Evolutionary conservation across 2,888 invertebrate genomes (phyloP).

Genomic region (Slavum lentiscoides): DNA sequence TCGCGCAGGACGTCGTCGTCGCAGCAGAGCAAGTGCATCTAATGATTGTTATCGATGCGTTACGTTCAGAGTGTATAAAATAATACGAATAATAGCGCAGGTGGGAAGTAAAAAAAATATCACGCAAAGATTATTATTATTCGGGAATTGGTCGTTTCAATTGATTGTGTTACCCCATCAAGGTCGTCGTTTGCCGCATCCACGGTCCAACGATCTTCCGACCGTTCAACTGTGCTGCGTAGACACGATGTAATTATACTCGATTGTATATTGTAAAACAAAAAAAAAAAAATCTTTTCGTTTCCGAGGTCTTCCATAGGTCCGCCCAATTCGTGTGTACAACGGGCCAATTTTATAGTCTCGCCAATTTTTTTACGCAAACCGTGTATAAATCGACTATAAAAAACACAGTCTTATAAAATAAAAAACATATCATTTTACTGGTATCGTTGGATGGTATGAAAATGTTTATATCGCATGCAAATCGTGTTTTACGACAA

Average conservation of each 20-base stretch:
- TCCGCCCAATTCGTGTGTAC: too few species aligned
- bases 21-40: not conserved
- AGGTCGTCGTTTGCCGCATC: slow-evolving; percentile 28
- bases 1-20: not conserved
- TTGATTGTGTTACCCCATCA: slow-evolving; percentile 37
- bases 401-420: too few species aligned
- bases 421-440: too few species aligned
- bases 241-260: too few species aligned
- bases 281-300: not conserved
- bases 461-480: too few species aligned
- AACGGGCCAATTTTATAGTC: too few species aligned
- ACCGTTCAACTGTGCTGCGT: slow-evolving; percentile 27
- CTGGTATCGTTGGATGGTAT: too few species aligned
- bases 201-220: slow-evolving; percentile 46
- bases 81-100: not conserved
- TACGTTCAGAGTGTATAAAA: not conserved
- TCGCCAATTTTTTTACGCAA: too few species aligned
- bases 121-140: not conserved
- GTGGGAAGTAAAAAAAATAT: not conserved
- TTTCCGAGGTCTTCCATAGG: not conserved
- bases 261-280: not conserved
- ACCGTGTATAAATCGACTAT: too few species aligned
- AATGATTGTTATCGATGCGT: slow-evolving; percentile 14
- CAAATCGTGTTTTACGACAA: too few species aligned
- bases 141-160: slow-evolving; percentile 33